A percentile compares a stretch with the other conserved stretches of the same genome.
Conservation (phyloP, 2,113 vertebrate genomes). For the Holacanthus passer region DNA sequence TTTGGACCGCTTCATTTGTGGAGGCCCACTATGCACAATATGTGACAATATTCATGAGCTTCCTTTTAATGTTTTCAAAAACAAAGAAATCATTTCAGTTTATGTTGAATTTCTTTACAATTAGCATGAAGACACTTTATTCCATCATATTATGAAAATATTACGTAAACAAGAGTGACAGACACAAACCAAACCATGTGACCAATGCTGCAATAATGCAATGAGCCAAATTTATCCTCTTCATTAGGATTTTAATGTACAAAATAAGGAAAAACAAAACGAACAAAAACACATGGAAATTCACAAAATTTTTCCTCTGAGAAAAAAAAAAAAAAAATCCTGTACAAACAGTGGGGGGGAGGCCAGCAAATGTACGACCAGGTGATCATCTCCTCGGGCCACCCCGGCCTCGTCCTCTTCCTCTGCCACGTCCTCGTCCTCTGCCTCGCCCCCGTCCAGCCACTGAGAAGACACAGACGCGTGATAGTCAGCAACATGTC, state of each 20-base stretch:
- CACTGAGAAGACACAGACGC: slow-evolving; percentile 80
- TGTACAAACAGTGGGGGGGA: slow-evolving; percentile 84
- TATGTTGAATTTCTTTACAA: not conserved
- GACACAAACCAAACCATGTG: not conserved
- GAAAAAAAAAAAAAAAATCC: slow-evolving; percentile 76
- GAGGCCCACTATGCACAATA: not conserved
- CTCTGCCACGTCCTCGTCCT: slow-evolving; percentile 92
- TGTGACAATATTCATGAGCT: no score
- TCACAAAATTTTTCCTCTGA: slow-evolving; percentile 63
- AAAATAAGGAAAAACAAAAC: slow-evolving; percentile 70
- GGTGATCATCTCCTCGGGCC: slow-evolving; percentile 93
- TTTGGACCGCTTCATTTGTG: not conserved
- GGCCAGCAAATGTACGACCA: slow-evolving; percentile 50
- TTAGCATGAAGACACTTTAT: slow-evolving; percentile 28
- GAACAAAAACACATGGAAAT: slow-evolving; percentile 41
- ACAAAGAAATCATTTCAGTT: not conserved
- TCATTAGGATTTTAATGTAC: slow-evolving; percentile 82
- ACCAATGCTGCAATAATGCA: slow-evolving; percentile 34
- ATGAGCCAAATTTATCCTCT: slow-evolving; percentile 46
- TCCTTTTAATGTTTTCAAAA: no score
- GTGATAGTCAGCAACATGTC: not conserved
- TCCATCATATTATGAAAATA: slow-evolving; percentile 2
- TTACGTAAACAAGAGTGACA: slow-evolving; percentile 25
- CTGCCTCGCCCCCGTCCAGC: slow-evolving; percentile 95
- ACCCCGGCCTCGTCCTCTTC: slow-evolving; percentile 91